phyloP scores from a whole-genome alignment of 2,797 vertebrate genomes.

The Molossus alvarezi region DNA sequence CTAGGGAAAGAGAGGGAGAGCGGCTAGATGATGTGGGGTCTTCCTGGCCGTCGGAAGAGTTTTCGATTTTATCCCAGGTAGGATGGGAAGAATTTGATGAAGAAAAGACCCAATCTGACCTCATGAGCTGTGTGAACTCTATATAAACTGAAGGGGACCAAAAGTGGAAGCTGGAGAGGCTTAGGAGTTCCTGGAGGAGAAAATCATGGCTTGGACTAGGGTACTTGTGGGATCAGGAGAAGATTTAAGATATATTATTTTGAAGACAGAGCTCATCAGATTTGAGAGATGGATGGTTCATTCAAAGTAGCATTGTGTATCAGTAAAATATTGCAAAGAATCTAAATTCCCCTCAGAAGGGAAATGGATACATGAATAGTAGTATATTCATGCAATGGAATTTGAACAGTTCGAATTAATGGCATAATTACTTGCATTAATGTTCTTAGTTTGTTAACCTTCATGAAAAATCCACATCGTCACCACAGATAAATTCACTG shows the following conservation, averaged over 20 bases:
- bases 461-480: neutral
- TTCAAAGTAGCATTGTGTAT: neutral
- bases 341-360: neutral
- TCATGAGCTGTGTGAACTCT: neutral
- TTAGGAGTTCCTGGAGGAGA: neutral
- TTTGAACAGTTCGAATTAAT: constrained; percentile 42
- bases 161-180: neutral
- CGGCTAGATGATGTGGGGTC: neutral
- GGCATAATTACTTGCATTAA: neutral
- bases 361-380: neutral
- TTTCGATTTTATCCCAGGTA: constrained; percentile 17
- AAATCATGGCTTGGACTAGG: neutral
- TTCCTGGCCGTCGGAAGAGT: neutral
- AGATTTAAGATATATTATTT: constrained; percentile 49
- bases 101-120: neutral
- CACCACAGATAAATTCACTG: neutral
- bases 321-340: neutral
- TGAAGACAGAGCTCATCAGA: neutral
- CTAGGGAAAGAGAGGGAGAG: neutral
- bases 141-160: neutral
- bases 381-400: neutral
- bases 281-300: neutral
- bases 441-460: neutral
- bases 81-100: constrained; percentile 20
- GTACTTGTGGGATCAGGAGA: neutral